Base-by-base conservation (phyloP, 2,888 invertebrate genomes). In the Cataglyphis altisquamis region DNA sequence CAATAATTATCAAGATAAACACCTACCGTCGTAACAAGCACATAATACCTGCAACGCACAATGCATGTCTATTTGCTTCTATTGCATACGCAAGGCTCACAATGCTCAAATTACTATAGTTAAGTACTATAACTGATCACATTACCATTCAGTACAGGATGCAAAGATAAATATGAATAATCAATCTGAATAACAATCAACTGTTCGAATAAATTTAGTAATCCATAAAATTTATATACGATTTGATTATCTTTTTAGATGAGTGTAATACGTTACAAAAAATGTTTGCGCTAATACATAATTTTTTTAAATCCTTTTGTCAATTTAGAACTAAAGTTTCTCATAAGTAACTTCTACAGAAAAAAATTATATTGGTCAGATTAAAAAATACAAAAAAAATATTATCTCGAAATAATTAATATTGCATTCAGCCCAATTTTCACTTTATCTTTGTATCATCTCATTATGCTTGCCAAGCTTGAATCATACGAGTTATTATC, bases 141-240 rank as follows among this genome's bases (percentile, higher is more conserved):
- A 86, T 89, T 89, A 87, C 83, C 64, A 63, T 82, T 83, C 83
- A 84, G 82, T 84, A 75, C 75, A 82, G 57, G 32, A 36, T 55
- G 39, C 36, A 25, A 77, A 25, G 75, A 75, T 75, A 75, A 48
- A 48, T 39, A 55, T 41, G 67, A 75, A 66, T 52, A 39, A 36
- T 12, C 45, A 39, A 36, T 15, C 64, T 75, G 45, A 21, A 36
- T 12, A 66, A 66, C 64, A 77, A 60, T 55, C 52, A 55, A 55
- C 39, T 67, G 29, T 52, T 77, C 15, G n/a, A 12, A 29, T 39
- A 55, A 77, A 15, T 63, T 32, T 15, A 21, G 29, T 39, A 18
- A 1, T 25, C 8, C 9, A 36, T 8, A 21, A 5, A 36, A 55
- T 70, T 25, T 9, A 29, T 15, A 36, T 6, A 36, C 6, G 15